These are phyloP conservation scores for Meloidogyne exigua DNA, from an alignment of 1,140 invertebrate species.

Conservation along the genomic window DNA sequence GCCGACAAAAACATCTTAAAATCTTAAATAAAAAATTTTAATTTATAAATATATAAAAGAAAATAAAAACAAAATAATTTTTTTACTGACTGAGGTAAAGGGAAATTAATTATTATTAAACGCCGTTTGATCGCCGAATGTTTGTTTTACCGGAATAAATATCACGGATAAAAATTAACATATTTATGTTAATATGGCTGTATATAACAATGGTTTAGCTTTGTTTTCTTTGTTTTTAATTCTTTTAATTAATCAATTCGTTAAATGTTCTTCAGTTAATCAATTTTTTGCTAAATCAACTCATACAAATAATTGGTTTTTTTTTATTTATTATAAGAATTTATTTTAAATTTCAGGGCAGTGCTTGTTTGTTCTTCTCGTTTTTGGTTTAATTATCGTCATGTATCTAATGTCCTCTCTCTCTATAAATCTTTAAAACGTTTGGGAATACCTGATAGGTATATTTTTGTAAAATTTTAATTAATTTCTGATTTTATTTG, in stretches of 20 bases:
- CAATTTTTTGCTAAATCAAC: slow-evolving; percentile 28
- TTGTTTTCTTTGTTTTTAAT: neutral
- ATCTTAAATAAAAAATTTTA: too few species aligned
- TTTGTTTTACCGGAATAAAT: too few species aligned
- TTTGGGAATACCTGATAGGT: slow-evolving; percentile 88
- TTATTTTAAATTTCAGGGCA: slow-evolving; percentile 71
- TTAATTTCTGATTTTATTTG: neutral
- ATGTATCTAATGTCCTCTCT: slow-evolving; percentile 96
- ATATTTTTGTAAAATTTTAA: neutral
- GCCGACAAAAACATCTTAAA: neutral
- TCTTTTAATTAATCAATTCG: too few species aligned
- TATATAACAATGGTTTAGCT: neutral
- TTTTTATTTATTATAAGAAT: neutral
- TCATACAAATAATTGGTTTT: slow-evolving; percentile 29
- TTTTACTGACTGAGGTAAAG: too few species aligned
- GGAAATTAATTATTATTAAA: too few species aligned
- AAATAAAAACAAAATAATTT: too few species aligned
- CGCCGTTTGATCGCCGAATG: too few species aligned
- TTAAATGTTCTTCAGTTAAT: neutral
- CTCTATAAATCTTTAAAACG: slow-evolving; percentile 96
- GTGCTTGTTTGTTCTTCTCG: slow-evolving; percentile 94
- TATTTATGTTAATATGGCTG: neutral
- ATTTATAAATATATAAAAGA: too few species aligned
- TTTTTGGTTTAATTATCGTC: slow-evolving; percentile 99
- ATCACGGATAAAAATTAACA: too few species aligned